phyloP scores from a whole-genome alignment of 1,140 invertebrate genomes.

The Cydia pomonella region DNA sequence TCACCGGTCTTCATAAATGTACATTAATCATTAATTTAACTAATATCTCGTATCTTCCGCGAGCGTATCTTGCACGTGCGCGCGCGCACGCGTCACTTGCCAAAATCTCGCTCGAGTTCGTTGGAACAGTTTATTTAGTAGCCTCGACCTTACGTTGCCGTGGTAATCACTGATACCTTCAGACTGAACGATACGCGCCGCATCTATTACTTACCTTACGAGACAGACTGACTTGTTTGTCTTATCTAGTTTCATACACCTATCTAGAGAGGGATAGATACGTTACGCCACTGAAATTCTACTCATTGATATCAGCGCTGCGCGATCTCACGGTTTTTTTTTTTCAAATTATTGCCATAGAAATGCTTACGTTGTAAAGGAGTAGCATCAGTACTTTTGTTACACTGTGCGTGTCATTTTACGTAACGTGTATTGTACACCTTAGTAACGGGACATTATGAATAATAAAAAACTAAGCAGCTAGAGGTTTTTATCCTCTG shows the following conservation, averaged over 20 bases:
- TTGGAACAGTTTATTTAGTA: conserved; percentile 12
- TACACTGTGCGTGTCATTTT: neutral
- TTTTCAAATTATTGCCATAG: neutral
- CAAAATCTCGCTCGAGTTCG: conserved; percentile 26
- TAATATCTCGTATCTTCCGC: neutral
- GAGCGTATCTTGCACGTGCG: neutral
- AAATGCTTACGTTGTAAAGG: neutral
- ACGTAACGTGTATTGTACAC: neutral
- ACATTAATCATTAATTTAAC: neutral
- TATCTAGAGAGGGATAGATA: neutral
- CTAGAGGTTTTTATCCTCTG: neutral
- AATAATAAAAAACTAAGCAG: conserved; percentile 2
- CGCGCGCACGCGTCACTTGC: neutral
- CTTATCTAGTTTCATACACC: neutral
- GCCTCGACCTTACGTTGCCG: conserved; percentile 24
- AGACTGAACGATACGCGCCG: neutral
- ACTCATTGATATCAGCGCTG: neutral
- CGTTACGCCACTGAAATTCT: neutral
- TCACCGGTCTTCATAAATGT: neutral
- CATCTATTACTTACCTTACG: neutral
- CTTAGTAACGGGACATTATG: conserved; percentile 3
- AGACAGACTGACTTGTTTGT: neutral
- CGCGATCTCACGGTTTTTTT: neutral
- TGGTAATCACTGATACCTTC: conserved; percentile 3
- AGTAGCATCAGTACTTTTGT: neutral